A percentile compares a stretch with the other conserved stretches of the same genome.
These are phyloP conservation scores for Drosophila kikkawai DNA, from an alignment of 1,140 invertebrate species.

Conservation along the genomic window DNA sequence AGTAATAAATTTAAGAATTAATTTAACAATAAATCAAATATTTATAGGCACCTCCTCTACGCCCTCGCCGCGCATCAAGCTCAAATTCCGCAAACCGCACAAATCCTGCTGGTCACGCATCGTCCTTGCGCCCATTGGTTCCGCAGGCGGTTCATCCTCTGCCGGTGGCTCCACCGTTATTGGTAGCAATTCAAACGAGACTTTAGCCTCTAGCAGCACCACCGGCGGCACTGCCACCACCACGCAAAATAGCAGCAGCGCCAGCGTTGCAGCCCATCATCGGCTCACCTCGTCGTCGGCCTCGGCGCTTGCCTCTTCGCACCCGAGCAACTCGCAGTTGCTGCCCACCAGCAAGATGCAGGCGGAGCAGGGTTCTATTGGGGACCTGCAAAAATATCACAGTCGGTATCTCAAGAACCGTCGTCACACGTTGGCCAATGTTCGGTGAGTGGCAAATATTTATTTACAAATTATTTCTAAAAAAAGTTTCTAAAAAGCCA, in stretches of 20 bases:
- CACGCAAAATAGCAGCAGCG: constrained; percentile 82
- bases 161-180: constrained; percentile 63
- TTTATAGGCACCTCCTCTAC: constrained; percentile 63
- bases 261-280: constrained; percentile 69
- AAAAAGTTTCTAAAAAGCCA: too few species aligned
- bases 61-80: constrained; percentile 81
- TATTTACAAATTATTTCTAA: too few species aligned
- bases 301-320: constrained; percentile 70
- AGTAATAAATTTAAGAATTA: not conserved
- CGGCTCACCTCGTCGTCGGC: constrained; percentile 72
- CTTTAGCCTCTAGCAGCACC: constrained; percentile 70
- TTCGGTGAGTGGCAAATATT: constrained; percentile 89
- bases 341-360: constrained; percentile 90
- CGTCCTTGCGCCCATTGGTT: constrained; percentile 74
- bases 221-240: constrained; percentile 64
- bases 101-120: constrained; percentile 81
- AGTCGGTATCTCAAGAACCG: constrained; percentile 92
- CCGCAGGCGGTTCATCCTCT: constrained; percentile 53
- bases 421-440: constrained; percentile 93
- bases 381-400: constrained; percentile 94
- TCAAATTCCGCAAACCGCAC: constrained; percentile 82
- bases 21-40: not conserved
- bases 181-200: constrained; percentile 82
- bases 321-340: constrained; percentile 78
- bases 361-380: constrained; percentile 94